Conservation (phyloP, 2,113 vertebrate species). For the Naja naja region DNA sequence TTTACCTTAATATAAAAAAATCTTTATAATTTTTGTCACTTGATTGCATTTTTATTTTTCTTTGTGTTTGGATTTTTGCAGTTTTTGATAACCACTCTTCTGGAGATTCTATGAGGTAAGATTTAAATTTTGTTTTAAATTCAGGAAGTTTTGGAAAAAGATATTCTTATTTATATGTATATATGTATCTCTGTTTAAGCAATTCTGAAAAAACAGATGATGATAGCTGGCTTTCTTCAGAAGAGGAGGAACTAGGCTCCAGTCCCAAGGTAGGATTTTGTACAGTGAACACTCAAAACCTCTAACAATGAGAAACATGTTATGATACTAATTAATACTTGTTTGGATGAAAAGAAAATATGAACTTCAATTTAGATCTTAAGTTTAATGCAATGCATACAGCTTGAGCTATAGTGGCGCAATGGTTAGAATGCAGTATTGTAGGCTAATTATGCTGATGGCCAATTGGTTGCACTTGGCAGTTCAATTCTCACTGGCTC, state of each 20-base stretch:
- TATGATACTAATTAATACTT: neutral
- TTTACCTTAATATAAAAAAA: constrained; percentile 7
- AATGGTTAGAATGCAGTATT: neutral
- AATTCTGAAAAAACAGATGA: constrained; percentile 69
- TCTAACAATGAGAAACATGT: neutral
- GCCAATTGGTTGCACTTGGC: neutral
- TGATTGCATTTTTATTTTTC: constrained; percentile 2
- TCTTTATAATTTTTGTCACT: neutral
- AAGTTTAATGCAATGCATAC: neutral
- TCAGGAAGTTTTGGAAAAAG: neutral
- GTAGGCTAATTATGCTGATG: neutral
- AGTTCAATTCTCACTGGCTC: neutral
- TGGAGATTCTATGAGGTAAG: constrained; percentile 82
- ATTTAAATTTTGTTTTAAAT: constrained; percentile 4
- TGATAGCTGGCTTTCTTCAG: constrained; percentile 86
- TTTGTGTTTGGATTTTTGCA: constrained; percentile 59
- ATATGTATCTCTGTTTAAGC: constrained; percentile 47
- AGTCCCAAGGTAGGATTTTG: constrained; percentile 77
- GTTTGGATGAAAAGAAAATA: neutral
- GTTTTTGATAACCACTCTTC: constrained; percentile 79
- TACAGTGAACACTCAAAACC: neutral
- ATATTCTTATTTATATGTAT: constrained; percentile 52
- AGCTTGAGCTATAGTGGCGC: neutral
- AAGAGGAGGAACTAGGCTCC: constrained; percentile 80
- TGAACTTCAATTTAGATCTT: neutral